These are phyloP conservation scores for Bombus polaris DNA, from an alignment of 1,140 invertebrate species.

Conservation along the genomic window DNA sequence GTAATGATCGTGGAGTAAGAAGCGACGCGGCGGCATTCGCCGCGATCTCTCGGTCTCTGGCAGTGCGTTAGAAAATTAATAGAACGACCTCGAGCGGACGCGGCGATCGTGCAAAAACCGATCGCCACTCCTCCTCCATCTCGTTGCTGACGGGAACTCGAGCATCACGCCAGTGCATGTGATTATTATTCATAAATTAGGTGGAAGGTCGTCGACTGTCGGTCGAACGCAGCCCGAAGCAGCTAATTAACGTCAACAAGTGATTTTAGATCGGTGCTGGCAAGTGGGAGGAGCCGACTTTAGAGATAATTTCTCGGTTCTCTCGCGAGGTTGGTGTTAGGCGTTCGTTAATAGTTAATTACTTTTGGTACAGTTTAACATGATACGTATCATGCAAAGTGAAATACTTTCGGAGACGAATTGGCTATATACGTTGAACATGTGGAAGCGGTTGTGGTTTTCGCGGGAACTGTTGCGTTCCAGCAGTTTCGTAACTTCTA, in stretches of 20 bases:
- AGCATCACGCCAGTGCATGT: neutral
- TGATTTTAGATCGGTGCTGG: neutral
- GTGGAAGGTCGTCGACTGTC: neutral
- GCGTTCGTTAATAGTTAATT: neutral
- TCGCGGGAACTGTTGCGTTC: neutral
- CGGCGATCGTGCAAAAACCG: neutral
- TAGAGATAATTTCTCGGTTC: neutral
- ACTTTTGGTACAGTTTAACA: neutral
- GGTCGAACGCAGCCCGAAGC: neutral
- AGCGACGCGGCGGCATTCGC: conserved; percentile 53
- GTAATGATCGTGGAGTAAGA: conserved; percentile 65
- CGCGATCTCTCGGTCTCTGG: conserved; percentile 38
- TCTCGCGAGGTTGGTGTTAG: neutral
- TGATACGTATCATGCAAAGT: neutral
- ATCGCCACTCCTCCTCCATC: neutral
- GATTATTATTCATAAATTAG: conserved; percentile 51
- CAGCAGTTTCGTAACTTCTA: neutral
- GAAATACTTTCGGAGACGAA: neutral
- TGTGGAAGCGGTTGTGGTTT: neutral
- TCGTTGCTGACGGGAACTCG: neutral
- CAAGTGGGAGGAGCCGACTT: neutral
- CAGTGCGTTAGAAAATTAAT: conserved; percentile 67
- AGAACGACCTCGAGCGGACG: conserved; percentile 38
- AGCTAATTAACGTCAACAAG: neutral
- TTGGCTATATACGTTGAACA: neutral